Evolutionary conservation across 2,888 invertebrate species (phyloP), one percentile per base, ranked within the genome.

Genomic region (Synergus japonicus): DNA sequence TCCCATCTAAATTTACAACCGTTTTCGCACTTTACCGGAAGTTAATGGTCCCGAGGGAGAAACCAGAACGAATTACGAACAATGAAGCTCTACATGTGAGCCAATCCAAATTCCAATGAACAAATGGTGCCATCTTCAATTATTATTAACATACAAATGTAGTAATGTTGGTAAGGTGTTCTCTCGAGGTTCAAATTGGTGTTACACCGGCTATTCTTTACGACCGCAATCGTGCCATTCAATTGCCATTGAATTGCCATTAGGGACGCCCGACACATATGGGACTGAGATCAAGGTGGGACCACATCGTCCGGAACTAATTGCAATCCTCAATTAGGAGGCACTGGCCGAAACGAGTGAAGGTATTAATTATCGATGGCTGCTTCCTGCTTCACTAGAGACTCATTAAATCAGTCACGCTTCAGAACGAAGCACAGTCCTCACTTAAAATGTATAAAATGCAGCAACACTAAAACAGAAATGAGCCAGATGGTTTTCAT

Each of bases 351-450:
- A 89, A 89, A 89, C 90, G 89, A 83, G 83, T 83, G 83, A 80
- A 87, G 88, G 88, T 90, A 91, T 91, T 90, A 91, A 92, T 92
- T 91, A 91, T 91, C 88, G 90, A 91, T 90, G 88, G 86, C 81
- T 83, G 76, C 86, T 85, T 83, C 83, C 82, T 80, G 81, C 79
- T 78, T 79, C 82, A 54, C 15, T 73, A 49, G 15, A 29, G 15
- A 69, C 15, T 15, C 29, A 69, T n/a, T 54, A 29, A 29, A 49
- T 49, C 29, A 49, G 29, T 2, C 15, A 69, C n/a, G 8, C 29
- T 8, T 49, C 15, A 49, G 49, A 73, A 29, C 15, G 29, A 8
- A 37, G 9, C 29, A n/a, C 7, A 37, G 12, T 60, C 22, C 29
- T 3, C 29, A 29, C 29, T 29, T 29, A 29, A 29, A 29, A 29